Base-by-base conservation (phyloP, 2,888 invertebrate species). In the Margaritifera margaritifera region DNA sequence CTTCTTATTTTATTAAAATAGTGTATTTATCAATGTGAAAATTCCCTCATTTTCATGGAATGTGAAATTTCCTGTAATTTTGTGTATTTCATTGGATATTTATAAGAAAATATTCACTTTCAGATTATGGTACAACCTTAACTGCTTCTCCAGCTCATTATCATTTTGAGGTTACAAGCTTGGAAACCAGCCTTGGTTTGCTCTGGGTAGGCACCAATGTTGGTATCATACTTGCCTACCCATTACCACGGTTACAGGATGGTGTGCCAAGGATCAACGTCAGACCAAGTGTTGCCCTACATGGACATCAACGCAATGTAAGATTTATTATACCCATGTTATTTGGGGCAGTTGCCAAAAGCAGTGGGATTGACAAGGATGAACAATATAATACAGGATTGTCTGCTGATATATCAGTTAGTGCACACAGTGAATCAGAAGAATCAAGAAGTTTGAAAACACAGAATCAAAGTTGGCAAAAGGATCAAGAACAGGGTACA, bases 231-330 rank as follows among this genome's bases (percentile, higher is more conserved):
- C 78, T 89, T 4, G 85, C 86, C 6, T 15, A 96, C 95, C 80
- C 97, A 95, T 93, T 89, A 64, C 89, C 89, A 24, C 77, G 88
- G 31, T 76, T 89, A 63, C 79, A 82, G 31, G 87, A 89, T 73
- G 89, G 89, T 15, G 87, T 90, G 6, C 98, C 98, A 0, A 94
- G 97, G 59, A 94, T 97, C 57, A 95, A 95, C 68, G 96, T 97
- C 0, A 93, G 96, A 77, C 95, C 97, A 2, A 96, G 95, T 75
- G 95, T 97, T 61, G 96, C 97, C 0, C 95, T 95, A 83, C 98
- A 98, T 90, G 96, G 96, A 0, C 97, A 97, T 89, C 95, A 94
- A 66, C 97, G 97, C 0, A 95, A 97, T 0, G 96, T 98, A 24
- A 94, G 95, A 11, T 96, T 98, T 90, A 92, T 98, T 0, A 91